Evolutionary conservation across 2,113 vertebrate genomes (phyloP).

Genomic region (Ptilorrhoa leucosticta): DNA sequence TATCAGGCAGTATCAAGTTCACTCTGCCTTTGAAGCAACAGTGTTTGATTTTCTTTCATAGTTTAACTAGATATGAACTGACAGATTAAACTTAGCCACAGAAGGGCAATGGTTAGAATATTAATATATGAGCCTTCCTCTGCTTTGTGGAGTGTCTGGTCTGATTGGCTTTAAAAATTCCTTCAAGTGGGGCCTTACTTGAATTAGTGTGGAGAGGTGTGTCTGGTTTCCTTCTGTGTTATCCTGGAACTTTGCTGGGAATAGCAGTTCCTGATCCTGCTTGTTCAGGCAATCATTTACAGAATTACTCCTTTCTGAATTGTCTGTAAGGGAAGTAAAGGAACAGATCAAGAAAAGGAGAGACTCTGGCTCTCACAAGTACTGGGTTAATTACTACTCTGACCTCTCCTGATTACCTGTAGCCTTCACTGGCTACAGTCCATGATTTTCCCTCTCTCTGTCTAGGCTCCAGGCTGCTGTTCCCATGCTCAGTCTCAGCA

Average conservation of each 20-base stretch:
- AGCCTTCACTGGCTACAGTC: not conserved
- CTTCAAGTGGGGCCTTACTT: not conserved
- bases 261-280: not conserved
- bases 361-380: not conserved
- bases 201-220: not conserved
- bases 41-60: not conserved
- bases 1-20: not conserved
- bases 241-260: not conserved
- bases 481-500: not conserved
- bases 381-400: not conserved
- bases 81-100: not conserved
- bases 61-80: not conserved
- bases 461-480: not conserved
- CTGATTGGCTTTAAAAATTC: not conserved
- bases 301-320: not conserved
- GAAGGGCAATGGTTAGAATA: not conserved
- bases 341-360: not conserved
- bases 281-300: not conserved
- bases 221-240: not conserved
- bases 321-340: not conserved
- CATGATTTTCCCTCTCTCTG: not conserved
- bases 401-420: not conserved
- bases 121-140: not conserved
- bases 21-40: constrained; percentile 5
- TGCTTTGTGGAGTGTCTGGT: not conserved